Evolutionary conservation across 2,113 vertebrate species (phyloP), one percentile per base, ranked within the genome.

Genomic region (Prunella fulvescens): DNA sequence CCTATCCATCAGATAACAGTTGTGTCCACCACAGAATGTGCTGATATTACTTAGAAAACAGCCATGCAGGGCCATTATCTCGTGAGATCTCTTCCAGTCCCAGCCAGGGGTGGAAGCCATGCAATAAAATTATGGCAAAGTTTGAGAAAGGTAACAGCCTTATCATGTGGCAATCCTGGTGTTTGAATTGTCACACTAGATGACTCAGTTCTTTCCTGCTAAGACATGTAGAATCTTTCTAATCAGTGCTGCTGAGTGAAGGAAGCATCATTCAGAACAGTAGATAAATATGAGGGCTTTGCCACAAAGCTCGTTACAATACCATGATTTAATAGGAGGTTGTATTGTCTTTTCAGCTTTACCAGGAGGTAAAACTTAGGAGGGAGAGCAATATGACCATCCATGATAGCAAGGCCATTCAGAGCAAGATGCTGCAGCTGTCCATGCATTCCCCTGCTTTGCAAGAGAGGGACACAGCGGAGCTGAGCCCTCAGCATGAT

Each of bases 281-380:
- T 81, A 80, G 29, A 53, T 35, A 18, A 81, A 62, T 54, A 16
- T 42, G 19, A 23, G 10, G 16, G 16, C 53, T 92, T 91, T 61
- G 58, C 40, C 24, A 15, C 58, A 19, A 65, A 77, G 39, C 39
- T 91, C 3, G 2, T 85, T 72, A 60, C 29, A 76, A 11, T 67
- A 20, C 29, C 23, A 5, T 45, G 31, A 53, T 64, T 80, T 89
- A 62, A 92, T 56, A 89, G 57, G 70, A 24, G 12, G 6, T 50
- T 92, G 54, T 90, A 3, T 81, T 96, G 87, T 82, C 71, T 96
- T 94, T 97, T 66, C 95, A 99, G 99, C 98, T 99, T 96, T 99
- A 99, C 96, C 98, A 98, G 95, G 99, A 99, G 96, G 99, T 99
- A 93, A 99, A 98, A 97, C 93, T 98, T 95, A 98, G 98, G 92